A percentile compares a stretch with the other conserved stretches of the same genome.
These are phyloP conservation scores for Cherax quadricarinatus DNA, from an alignment of 1,140 invertebrate species.

Conservation along the genomic window DNA sequence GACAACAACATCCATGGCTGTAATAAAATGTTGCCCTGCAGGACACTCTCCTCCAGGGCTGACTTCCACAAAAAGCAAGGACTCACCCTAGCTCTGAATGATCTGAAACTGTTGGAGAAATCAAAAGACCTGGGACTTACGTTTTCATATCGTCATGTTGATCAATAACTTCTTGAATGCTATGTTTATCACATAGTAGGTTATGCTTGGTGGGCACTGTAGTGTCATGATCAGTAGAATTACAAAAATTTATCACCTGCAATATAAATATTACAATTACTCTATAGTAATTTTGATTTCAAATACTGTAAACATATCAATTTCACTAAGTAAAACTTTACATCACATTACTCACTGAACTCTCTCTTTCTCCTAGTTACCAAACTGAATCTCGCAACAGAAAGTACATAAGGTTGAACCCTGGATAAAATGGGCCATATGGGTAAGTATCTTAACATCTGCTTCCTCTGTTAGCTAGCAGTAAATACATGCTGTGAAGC, in stretches of 20 bases:
- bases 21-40: too few relatives aligned
- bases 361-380: not conserved
- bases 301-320: not conserved
- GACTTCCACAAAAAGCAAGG: too few relatives aligned
- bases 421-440: not conserved
- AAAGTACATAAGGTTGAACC: not conserved
- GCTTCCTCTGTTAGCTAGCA: too few relatives aligned
- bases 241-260: constrained; percentile 81
- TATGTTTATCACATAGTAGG: constrained; percentile 80
- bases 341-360: not conserved
- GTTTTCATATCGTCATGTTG: constrained; percentile 80
- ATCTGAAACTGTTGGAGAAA: too few relatives aligned
- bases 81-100: too few relatives aligned
- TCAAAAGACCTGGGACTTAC: not conserved
- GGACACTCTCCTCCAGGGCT: too few relatives aligned
- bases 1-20: too few relatives aligned
- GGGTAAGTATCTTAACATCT: not conserved
- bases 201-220: constrained; percentile 84
- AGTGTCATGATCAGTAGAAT: constrained; percentile 80
- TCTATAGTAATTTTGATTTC: not conserved
- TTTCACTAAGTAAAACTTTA: not conserved
- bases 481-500: too few relatives aligned
- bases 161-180: constrained; percentile 81
- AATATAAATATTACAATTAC: constrained; percentile 56
- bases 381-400: too few relatives aligned